A percentile compares a stretch with the other conserved stretches of the same genome.
Evolutionary conservation across 1,140 invertebrate species (phyloP).

Genomic region (Heliconius hewitsoni): DNA sequence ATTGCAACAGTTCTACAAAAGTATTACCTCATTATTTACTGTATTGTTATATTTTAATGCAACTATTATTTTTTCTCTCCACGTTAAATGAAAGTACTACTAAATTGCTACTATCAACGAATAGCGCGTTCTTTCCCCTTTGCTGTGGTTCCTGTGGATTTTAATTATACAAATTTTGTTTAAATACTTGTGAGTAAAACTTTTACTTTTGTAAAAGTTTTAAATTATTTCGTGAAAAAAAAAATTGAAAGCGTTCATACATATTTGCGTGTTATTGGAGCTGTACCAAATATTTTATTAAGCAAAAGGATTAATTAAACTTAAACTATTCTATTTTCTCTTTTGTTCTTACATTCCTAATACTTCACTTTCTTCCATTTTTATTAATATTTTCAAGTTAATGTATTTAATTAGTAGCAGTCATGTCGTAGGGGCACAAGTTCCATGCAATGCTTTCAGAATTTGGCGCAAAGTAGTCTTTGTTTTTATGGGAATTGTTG

Average conservation of each 20-base stretch:
- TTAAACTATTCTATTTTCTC: too few relatives aligned
- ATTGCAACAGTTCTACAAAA: background rate
- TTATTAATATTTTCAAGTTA: too few relatives aligned
- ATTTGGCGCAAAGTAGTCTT: too few relatives aligned
- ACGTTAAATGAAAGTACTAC: background rate
- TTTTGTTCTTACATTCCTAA: too few relatives aligned
- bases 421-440: too few relatives aligned
- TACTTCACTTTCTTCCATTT: too few relatives aligned
- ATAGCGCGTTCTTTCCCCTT: slow-evolving; percentile 10
- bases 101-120: slow-evolving; percentile 16
- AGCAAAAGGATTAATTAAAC: too few relatives aligned
- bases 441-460: too few relatives aligned
- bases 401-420: too few relatives aligned
- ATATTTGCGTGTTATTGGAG: background rate
- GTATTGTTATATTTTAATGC: background rate
- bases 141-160: slow-evolving; percentile 19
- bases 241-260: background rate
- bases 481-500: too few relatives aligned
- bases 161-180: slow-evolving; percentile 28
- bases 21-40: background rate
- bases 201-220: background rate
- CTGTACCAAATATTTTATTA: too few relatives aligned
- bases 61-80: background rate
- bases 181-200: slow-evolving; percentile 21
- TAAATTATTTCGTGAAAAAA: background rate